Evolutionary conservation across 2,888 invertebrate species (phyloP), one percentile per base, ranked within the genome.

Genomic region (Cephus rjabovi): DNA sequence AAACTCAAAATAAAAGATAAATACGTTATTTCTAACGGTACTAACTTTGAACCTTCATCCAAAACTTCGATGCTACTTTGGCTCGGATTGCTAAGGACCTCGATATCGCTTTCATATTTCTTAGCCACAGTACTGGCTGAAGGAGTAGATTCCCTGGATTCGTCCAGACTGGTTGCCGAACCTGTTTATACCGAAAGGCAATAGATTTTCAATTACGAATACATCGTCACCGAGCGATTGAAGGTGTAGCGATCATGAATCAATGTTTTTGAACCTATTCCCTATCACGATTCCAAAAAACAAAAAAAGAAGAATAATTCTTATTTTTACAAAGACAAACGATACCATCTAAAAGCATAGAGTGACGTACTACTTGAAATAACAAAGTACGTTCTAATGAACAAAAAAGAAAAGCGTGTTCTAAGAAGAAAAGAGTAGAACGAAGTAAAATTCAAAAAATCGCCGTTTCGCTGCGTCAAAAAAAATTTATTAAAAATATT

Each of bases 21-120:
- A 56, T 6, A 0, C 56, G 56, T 56, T 9, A 23, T 56, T 23
- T 70, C 35, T 73, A 74, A 77, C 79, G 77, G n/a, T 84, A 84
- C 87, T 84, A 82, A 92, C 92, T 89, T 91, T n/a, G 88, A 86
- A 74, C 86, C 87, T 78, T 92, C 92, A 77, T 94, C 94, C 75
- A 95, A 88, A 40, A 95, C 94, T 91, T 95, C 95, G 78, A 95
- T 95, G 86, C 95, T 95, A 84, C 95, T 95, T 87, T 95, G 94
- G 90, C 95, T 95, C 23, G 95, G 95, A 91, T 95, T 95, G 80
- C 95, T 95, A 34, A 95, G 92, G 73, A 95, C 93, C 84, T 95
- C 95, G 80, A 95, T 94, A 86, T 95, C 95, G 89, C 95, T 95
- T 85, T 95, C 95, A 80, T 92, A 92, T 79, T 90, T 91, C 76